Percentiles rank a stretch among this genome's conserved stretches.
phyloP scores from a whole-genome alignment of 2,888 invertebrate species.

The Stegophylla sp. region DNA sequence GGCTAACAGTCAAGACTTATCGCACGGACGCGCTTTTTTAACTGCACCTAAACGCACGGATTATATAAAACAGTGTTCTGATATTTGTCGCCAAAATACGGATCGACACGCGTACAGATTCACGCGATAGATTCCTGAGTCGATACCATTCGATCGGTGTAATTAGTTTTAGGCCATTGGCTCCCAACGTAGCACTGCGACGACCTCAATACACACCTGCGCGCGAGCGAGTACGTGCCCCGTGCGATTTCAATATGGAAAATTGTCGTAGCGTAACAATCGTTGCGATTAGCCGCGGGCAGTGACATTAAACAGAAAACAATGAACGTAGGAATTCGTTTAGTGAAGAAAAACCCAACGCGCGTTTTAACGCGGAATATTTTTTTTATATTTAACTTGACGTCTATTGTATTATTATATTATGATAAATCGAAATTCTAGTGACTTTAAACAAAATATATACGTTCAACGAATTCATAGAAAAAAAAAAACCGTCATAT shows the following conservation, averaged over 20 bases:
- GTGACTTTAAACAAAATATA: too few relatives aligned
- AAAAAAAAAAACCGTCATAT: too few relatives aligned
- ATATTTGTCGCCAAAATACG: neutral
- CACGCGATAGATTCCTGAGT: neutral
- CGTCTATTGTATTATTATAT: too few relatives aligned
- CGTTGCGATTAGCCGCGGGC: neutral
- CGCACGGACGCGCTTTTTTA: too few relatives aligned
- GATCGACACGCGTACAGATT: neutral
- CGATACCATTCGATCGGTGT: too few relatives aligned
- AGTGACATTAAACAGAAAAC: slow-evolving; percentile 1
- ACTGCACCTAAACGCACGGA: neutral
- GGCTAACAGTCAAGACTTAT: slow-evolving; percentile 30
- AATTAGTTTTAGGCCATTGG: neutral
- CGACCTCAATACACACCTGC: neutral
- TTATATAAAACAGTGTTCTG: neutral
- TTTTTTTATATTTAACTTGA: neutral
- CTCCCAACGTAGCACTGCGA: neutral
- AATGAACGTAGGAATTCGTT: neutral
- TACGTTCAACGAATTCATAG: too few relatives aligned
- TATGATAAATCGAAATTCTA: neutral
- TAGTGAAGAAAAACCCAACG: neutral
- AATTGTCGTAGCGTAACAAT: neutral
- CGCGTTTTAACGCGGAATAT: neutral
- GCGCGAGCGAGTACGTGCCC: neutral
- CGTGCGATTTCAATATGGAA: neutral